Evolutionary conservation across 2,888 invertebrate genomes (phyloP), one percentile per base, ranked within the genome.

Genomic region (Phasia obesa): DNA sequence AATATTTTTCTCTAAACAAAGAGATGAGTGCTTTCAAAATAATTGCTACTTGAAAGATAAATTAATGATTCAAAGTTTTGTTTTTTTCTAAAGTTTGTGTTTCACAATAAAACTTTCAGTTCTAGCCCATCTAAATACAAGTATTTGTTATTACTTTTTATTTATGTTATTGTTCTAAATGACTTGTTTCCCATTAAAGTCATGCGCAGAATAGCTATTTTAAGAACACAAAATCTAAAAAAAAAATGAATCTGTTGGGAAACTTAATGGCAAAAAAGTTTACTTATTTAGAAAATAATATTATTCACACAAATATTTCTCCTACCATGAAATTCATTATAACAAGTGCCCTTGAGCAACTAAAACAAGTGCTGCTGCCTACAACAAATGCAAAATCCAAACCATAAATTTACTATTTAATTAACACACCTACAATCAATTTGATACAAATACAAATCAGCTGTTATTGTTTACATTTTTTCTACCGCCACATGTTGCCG

Each of bases 381-480:
- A n/a, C 38, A 42, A 42, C n/a, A 15, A 15, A 42, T 5, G n/a
- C 2, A 3, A 42, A 42, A 15, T 15, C 38, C 13, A 13, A 38
- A 38, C 11, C 13, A 38, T 1, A 2, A 13, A 13, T 11, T 5
- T 38, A 13, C 11, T 38, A 38, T 38, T 38, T 38, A 38, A 38
- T 13, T 38, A 13, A 13, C 13, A 38, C 17, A 17, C 7, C 4
- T 44, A 7, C 15, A 38, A 1, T 5, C 1, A 17, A 4, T 4
- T 17, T 11, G 38, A 5, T 17, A 7, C 5, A 19, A 47, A 35
- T n/a, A 35, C 9, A 21, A 51, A 65, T 23, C 65, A 51, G 49
- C 65, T 49, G 65, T 35, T 51, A 7, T 35, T 65, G 49, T 65
- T 65, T 65, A 65, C 51, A 35, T 65, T 65, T 49, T n/a, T 4